Conservation (phyloP, 2,113 vertebrate genomes). For the Sapayoa aenigma region DNA sequence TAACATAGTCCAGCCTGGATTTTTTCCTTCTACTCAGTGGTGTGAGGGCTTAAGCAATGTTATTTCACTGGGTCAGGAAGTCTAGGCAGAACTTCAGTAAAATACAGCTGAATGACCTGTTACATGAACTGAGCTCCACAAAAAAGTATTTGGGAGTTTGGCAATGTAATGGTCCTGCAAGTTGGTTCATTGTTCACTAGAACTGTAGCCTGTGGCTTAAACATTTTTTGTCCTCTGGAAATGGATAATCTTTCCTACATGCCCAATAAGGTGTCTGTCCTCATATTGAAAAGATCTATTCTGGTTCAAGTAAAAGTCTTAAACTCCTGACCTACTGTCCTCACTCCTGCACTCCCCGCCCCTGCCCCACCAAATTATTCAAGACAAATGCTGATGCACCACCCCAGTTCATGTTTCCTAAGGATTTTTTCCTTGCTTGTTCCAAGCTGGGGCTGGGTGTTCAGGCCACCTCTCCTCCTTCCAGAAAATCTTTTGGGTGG, state of each 20-base stretch:
- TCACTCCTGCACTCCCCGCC: neutral
- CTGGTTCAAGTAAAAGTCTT: neutral
- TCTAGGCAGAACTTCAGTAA: conserved; percentile 32
- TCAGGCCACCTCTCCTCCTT: neutral
- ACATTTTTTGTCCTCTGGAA: neutral
- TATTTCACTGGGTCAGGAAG: conserved; percentile 42
- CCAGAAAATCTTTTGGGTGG: neutral
- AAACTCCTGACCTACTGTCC: neutral
- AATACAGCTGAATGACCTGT: neutral
- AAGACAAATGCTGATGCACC: neutral
- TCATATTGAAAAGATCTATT: neutral
- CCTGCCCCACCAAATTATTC: neutral
- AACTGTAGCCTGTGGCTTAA: neutral
- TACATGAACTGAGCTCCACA: neutral
- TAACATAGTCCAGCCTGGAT: conserved; percentile 56
- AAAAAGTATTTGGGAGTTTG: neutral
- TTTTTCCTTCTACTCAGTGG: conserved; percentile 47
- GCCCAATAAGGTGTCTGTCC: neutral
- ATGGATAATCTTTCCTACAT: neutral
- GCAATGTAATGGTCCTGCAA: neutral
- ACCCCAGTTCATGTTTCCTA: neutral
- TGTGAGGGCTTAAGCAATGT: conserved; percentile 51
- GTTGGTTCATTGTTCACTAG: neutral
- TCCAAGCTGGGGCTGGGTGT: neutral
- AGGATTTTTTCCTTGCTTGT: neutral